Base-by-base conservation (phyloP, 2,113 vertebrate genomes). In the Athene noctua region DNA sequence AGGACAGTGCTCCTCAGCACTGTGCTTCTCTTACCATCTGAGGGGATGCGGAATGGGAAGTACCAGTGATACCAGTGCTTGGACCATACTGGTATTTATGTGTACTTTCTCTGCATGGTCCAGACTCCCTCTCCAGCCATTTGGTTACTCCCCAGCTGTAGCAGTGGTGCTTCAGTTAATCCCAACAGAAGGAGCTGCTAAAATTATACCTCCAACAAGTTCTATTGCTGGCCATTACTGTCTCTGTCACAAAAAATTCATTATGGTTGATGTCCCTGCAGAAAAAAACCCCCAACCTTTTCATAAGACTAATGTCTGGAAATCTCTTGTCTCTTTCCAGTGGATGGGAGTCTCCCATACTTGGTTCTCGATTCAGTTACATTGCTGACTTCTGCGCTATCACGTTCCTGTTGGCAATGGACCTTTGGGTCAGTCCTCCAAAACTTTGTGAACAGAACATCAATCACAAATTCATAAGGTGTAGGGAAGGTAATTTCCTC, bases 11-110 rank as follows among this genome's bases (percentile, higher is more conserved):
- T 65, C 9, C 4, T 34, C 51, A 47, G 25, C 21, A 8, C 2
- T 11, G 34, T n/a, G 9, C 20, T 52, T 4, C 26, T 77, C 34
- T 58, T 38, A 11, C 0, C 0, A 11, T 59, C 47, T 27, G 51
- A 66, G 4, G 10, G 12, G 10, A 85, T 15, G 11, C 17, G 42
- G 47, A 80, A 26, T 17, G 36, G 25, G 34, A 55, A 42, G 17
- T 38, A 63, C 15, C 22, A 36, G 11, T 20, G 40, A 38, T 14
- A 55, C 2, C 62, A 47, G 42, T 15, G 11, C 22, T 47, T 38
- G n/a, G 16, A 47, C 34, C 1, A 5, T 62, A 34, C 15, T 73
- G 36, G 15, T 58, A 51, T n/a, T 13, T 21, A 27, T 13, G 17
- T 6, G 22, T 27, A 34, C 40, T 47, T 30, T 21, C 20, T 70